Evolutionary conservation across 2,113 vertebrate species (phyloP).

Genomic region (Eublepharis macularius): DNA sequence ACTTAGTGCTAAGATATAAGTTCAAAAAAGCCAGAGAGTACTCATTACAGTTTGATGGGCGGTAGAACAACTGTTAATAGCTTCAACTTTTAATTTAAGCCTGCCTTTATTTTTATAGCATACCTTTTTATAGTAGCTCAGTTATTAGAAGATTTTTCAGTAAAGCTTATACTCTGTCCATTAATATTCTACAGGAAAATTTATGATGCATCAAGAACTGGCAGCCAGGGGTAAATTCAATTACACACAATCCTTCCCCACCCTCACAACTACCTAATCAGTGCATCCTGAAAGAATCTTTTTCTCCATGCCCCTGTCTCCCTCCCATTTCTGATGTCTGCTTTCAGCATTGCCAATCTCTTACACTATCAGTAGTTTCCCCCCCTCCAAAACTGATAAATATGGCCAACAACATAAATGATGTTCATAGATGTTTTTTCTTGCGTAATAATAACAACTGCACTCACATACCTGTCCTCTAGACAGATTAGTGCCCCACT

Average conservation of each 20-base stretch:
- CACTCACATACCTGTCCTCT: too few species aligned
- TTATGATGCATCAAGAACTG: background rate
- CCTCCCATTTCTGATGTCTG: background rate
- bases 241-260: background rate
- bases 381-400: too few species aligned
- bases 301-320: background rate
- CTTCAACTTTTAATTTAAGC: constrained; percentile 55
- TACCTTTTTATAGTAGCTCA: constrained; percentile 30
- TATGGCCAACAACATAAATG: too few species aligned
- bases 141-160: constrained; percentile 46
- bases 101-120: constrained; percentile 57
- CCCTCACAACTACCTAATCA: background rate
- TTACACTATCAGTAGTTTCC: too few species aligned
- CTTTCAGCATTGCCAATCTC: background rate
- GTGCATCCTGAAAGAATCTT: background rate
- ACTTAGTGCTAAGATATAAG: constrained; percentile 41
- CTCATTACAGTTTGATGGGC: constrained; percentile 32
- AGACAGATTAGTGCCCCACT: too few species aligned
- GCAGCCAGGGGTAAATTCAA: background rate
- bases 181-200: constrained; percentile 5
- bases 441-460: too few species aligned
- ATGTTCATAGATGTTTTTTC: too few species aligned
- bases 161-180: background rate
- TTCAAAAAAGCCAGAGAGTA: constrained; percentile 38
- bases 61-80: constrained; percentile 50